Evolutionary conservation across 2,888 invertebrate genomes (phyloP), one percentile per base, ranked within the genome.

Genomic region (Yponomeuta sedellus): DNA sequence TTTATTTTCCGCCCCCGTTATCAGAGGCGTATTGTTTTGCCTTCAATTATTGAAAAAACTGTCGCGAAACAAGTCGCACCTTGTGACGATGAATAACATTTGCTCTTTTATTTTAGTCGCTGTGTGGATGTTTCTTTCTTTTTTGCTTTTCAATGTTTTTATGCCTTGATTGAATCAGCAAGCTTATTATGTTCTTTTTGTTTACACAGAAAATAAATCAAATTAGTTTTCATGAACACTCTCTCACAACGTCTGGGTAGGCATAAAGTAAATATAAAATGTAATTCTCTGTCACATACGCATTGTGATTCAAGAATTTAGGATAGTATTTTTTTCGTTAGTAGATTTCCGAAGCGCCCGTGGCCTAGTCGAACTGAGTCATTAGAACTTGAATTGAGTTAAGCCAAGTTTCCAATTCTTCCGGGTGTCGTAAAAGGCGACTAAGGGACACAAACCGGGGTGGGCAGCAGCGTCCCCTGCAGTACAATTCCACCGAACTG

Each of bases 41-140:
- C 72, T 75, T 77, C 77, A 76, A 79, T 80, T 77, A 77, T 71
- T 52, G 70, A 64, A 68, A 68, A 66, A 59, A 20, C 12, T 11
- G 12, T 20, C 22, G 12, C 59, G 59, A 59, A 59, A 59, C 59
- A 20, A 25, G 59, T 12, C 20, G 59, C 59, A 59, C 59, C 22
- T 52, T 59, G 59, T 59, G 12, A 59, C 20, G 20, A 59, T 59
- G 22, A 59, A 19, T 12, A 22, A 59, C n/a, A 59, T 25, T 20
- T 6, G 2, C 11, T 59, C 25, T 52, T 52, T 52, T 16, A 16
- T 52, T 52, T 52, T 52, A 52, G 44, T 52, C 16, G 2, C 5
- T 34, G 34, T 34, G 34, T 34, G 34, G 1, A 25, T 34, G 12
- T 12, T 16, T 52, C 5, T 12, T 52, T n/a, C n/a, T 5, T 52